Percentiles rank a stretch among this genome's conserved stretches.
Conservation (phyloP, 1,140 invertebrate species). For the Drosophila littoralis region DNA sequence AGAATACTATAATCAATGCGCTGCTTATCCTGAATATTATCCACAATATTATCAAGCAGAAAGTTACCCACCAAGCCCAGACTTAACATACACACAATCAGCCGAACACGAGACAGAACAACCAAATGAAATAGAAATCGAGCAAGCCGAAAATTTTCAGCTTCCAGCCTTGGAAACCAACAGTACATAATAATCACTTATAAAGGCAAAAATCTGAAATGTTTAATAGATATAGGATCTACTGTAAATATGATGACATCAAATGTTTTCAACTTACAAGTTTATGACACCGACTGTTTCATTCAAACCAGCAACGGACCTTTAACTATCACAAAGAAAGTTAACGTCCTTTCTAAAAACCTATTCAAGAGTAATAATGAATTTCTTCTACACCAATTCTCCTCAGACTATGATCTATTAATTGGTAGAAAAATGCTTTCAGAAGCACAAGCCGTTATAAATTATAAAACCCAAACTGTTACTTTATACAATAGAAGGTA, state of each 20-base stretch:
- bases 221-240: neutral
- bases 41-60: slow-evolving; percentile 7
- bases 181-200: no score
- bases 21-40: no score
- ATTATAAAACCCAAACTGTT: no score
- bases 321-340: no score
- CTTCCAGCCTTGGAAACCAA: slow-evolving; percentile 2
- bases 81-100: neutral
- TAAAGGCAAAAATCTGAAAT: neutral
- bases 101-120: neutral
- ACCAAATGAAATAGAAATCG: slow-evolving; percentile 9
- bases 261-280: neutral
- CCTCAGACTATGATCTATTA: no score
- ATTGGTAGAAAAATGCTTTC: no score
- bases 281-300: neutral
- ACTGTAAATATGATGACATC: neutral
- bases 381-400: no score
- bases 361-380: no score
- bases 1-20: no score
- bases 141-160: slow-evolving; percentile 12
- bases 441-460: no score
- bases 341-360: no score
- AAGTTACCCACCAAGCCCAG: slow-evolving; percentile 3
- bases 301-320: neutral
- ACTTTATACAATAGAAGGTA: no score